Conservation (phyloP, 1,140 invertebrate species). For the Fopius arisanus region DNA sequence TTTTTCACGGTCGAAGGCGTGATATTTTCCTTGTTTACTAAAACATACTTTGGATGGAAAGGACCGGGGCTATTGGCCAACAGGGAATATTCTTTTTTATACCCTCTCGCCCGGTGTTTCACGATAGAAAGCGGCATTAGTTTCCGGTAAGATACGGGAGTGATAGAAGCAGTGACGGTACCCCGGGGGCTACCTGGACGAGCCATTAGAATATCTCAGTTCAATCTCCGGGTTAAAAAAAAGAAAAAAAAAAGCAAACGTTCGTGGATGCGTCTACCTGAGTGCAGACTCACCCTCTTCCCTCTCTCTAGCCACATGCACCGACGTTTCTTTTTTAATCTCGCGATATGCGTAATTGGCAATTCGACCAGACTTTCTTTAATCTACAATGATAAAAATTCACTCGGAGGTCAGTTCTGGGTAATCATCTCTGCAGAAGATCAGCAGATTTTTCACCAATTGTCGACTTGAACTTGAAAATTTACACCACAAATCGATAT, state of each 20-base stretch:
- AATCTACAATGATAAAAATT: too few species aligned
- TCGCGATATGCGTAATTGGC: too few species aligned
- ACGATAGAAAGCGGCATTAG: slow-evolving; percentile 28
- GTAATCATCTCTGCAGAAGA: too few species aligned
- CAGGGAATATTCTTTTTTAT: slow-evolving; percentile 43
- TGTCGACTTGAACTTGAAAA: too few species aligned
- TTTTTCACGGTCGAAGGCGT: slow-evolving; percentile 32
- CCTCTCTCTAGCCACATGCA: neutral
- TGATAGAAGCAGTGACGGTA: slow-evolving; percentile 53
- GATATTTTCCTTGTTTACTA: slow-evolving; percentile 7
- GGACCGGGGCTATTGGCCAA: slow-evolving; percentile 40
- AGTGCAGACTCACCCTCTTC: neutral
- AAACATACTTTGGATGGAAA: neutral
- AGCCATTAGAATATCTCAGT: slow-evolving; percentile 61
- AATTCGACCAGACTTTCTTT: too few species aligned
- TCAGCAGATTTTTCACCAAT: too few species aligned
- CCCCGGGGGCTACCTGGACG: slow-evolving; percentile 51
- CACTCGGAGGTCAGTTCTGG: too few species aligned
- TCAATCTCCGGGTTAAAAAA: slow-evolving; percentile 46
- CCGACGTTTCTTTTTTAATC: neutral
- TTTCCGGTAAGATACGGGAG: slow-evolving; percentile 40
- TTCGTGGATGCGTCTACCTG: neutral
- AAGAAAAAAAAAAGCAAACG: slow-evolving; percentile 27
- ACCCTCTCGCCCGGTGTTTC: neutral
- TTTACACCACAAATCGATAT: too few species aligned